A percentile compares a stretch with the other conserved stretches of the same genome.
Evolutionary conservation across 2,113 vertebrate genomes (phyloP).

Genomic region (Urocolius indicus): DNA sequence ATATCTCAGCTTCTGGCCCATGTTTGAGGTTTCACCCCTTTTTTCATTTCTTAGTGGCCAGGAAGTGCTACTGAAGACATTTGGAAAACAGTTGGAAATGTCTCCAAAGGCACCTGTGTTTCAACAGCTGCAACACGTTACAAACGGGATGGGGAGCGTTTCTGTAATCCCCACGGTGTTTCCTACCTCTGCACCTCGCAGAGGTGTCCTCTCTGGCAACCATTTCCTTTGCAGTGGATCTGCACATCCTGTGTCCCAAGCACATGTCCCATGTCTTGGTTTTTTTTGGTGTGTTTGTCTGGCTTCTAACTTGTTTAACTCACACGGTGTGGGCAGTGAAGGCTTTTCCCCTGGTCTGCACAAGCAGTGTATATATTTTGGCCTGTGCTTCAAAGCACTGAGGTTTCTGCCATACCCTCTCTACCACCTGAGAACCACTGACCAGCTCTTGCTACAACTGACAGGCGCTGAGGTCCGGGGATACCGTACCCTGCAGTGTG

Average conservation of each 20-base stretch:
- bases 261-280: background rate
- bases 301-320: background rate
- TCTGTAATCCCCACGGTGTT: background rate
- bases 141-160: background rate
- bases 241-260: background rate
- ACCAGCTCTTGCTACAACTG: background rate
- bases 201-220: background rate
- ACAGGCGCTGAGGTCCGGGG: background rate
- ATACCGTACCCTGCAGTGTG: rapidly evolving
- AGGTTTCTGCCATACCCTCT: background rate
- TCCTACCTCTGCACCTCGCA: background rate
- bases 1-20: conserved; percentile 32
- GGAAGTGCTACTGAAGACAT: background rate
- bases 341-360: rapidly evolving
- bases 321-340: background rate
- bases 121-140: background rate
- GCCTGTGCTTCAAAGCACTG: background rate
- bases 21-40: background rate
- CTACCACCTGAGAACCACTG: background rate
- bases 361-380: rapidly evolving
- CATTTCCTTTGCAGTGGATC: background rate
- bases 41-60: conserved; percentile 25
- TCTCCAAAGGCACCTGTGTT: background rate
- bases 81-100: conserved; percentile 5
- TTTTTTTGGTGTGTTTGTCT: background rate